Evolutionary conservation across 2,797 vertebrate genomes (phyloP), one percentile per base, ranked within the genome.

Genomic region (Smutsia temminckii): DNA sequence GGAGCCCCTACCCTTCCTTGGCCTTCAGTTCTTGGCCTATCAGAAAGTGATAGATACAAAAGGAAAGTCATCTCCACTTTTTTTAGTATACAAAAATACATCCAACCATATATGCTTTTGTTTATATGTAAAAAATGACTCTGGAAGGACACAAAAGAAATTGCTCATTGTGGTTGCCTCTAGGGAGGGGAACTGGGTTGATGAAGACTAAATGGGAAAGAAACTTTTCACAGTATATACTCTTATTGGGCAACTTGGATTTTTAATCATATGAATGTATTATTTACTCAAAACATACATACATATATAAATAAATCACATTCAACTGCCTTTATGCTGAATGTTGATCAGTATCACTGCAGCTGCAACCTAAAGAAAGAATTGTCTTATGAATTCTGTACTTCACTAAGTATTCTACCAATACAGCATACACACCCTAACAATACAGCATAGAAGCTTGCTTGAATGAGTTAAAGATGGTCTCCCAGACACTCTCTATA

Each of bases 371-470:
- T 49, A 74, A 86, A 89, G 64, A n/a, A 84, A 78, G 59, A 89
- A 69, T 14, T 42, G 51, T 34, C 78, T 88, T 69, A 57, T 29
- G 40, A 69, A 93, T 63, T 77, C n/a, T 51, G 6, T 64, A 93
- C 53, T 72, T 64, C 63, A 71, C 64, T 42, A 85, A 91, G n/a
- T 66, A 83, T 87, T 94, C 87, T 87, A 92, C 66, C 9, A 66
- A 87, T 49, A 75, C 3, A 84, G 8, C 69, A 77, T 13, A 77
- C 46, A 46, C 46, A 46, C 46, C 11, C 61, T 77, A 87, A 74
- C 9, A 66, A 87, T 49, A 75, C 3, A 84, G 8, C 69, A 77
- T 13, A 77, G 23, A 87, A 42, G 17, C 25, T 40, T 72, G 64
- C 29, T 66, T 77, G n/a, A 85, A 79, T 68, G 71, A 94, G 18